Evolutionary conservation across 2,797 vertebrate species (phyloP), one percentile per base, ranked within the genome.

Genomic region (Rhynchotus rufescens): DNA sequence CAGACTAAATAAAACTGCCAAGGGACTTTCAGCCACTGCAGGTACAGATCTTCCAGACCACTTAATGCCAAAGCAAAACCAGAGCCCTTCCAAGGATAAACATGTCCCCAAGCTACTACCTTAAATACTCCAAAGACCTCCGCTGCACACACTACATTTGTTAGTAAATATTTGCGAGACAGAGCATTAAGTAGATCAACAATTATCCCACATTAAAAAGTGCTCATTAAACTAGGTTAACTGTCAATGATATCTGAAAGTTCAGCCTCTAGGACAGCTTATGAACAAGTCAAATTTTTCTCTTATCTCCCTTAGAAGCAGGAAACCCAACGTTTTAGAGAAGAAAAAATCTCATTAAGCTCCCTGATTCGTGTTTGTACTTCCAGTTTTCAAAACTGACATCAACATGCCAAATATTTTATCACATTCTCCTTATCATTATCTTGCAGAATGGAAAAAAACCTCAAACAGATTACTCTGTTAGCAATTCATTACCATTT

Each of bases 401-500:
- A 66, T 84, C 68, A 88, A 86, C 23, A 81, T 80, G 68, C 59
- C 78, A 94, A 94, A 64, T 62, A 79, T 60, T 94, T 77, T 34
- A 81, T 61, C 56, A 40, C 20, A 62, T 82, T 78, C 49, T 80
- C 57, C 22, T 95, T 75, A 51, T 8, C 15, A 12, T 80, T 79
- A 92, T 57, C 66, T 68, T 86, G 16, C 25, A 85, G 56, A n/a
- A 93, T 30, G 8, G 16, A 30, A 86, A 79, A 83, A 57, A 26
- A 62, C 6, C 8, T 74, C 8, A 66, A 89, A 72, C n/a, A 68
- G 36, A 57, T 57, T 91, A 51, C 32, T 88, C 57, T 40, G 26
- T 91, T 80, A 86, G 47, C 44, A 95, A 91, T 94, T 95, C 69
- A 95, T 95, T 94, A 95, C 45, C 67, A 93, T 96, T 93, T 92